Base-by-base conservation (phyloP, 1,140 invertebrate species). In the Thaumatotibia leucotreta region DNA sequence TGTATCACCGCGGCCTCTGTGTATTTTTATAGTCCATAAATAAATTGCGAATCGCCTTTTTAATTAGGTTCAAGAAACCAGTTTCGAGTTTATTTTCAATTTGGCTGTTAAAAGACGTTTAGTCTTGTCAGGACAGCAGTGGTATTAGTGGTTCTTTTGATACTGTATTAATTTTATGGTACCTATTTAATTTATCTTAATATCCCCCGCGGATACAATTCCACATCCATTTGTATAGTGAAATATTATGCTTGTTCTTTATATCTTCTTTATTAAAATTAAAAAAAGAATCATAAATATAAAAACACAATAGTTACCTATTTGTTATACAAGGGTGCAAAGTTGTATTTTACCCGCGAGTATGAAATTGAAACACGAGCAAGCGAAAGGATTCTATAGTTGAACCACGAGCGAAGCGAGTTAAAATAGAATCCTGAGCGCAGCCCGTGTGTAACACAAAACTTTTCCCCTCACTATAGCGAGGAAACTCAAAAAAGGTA, bases 1-100 rank as follows among this genome's bases (percentile, higher is more conserved):
- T 58, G n/a, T 29, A 58, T 29, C 52, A n/a, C 0, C 4, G 24
- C 52, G 52, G 52, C 45, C 68, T 63, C 70, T 79, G 72, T 76
- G 68, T 75, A 80, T 84, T 77, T 84, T 86, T 79, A 81, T 80
- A 78, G 77, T 70, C 72, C 77, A 84, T 88, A 86, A 88, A 86
- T 84, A 82, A 79, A 76, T 78, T 74, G 85, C 83, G 82, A 86
- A 86, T 85, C 80, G 77, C 81, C 79, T 88, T 85, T 77, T 85
- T 88, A 88, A 88, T 88, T 86, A 88, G 76, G 67, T 75, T 64
- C 66, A 64, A 62, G 70, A 65, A 80, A 82, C 83, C 75, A 75
- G 79, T 80, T 74, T 22, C 64, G 45, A 45, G 61, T 61, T 71
- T 66, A 71, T 69, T 66, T 76, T 58, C 67, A 69, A 73, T 77